phyloP scores from a whole-genome alignment of 2,888 invertebrate genomes.

The Diploptera punctata region DNA sequence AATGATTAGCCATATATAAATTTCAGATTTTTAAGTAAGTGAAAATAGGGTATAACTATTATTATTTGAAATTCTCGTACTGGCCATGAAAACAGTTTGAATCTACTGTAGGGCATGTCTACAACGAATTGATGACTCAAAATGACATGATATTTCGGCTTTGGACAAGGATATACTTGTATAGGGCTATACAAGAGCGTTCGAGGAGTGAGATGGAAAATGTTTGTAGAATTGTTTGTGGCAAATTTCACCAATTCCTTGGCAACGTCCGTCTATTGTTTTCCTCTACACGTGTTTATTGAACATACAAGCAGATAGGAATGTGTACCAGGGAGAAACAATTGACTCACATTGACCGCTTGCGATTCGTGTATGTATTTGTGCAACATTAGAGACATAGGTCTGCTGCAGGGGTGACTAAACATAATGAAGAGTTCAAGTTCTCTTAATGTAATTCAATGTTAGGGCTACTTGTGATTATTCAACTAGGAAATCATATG shows the following conservation, averaged over 20 bases:
- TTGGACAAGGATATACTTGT: neutral
- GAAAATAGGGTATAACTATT: no score
- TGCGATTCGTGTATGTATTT: slow-evolving; percentile 13
- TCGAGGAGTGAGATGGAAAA: neutral
- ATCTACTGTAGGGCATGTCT: no score
- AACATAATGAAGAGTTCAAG: no score
- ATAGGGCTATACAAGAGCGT: neutral
- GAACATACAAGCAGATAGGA: slow-evolving; percentile 10
- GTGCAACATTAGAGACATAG: slow-evolving; percentile 4
- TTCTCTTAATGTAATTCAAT: no score
- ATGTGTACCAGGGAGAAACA: slow-evolving; percentile 16
- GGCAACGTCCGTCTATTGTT: slow-evolving; percentile 13
- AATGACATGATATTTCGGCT: no score
- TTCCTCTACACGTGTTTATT: slow-evolving; percentile 6
- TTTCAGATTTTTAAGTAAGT: no score
- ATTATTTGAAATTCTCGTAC: no score
- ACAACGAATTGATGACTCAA: no score
- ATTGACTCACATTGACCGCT: slow-evolving; percentile 15
- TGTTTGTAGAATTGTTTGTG: slow-evolving; percentile 15
- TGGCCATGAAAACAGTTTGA: no score
- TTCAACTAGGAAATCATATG: no score
- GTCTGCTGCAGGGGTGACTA: neutral
- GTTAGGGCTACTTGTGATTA: no score
- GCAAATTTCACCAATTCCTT: slow-evolving; percentile 20
- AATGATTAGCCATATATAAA: no score